Evolutionary conservation across 2,797 vertebrate species (phyloP), one percentile per base, ranked within the genome.

Genomic region (Kryptopterus vitreolus): DNA sequence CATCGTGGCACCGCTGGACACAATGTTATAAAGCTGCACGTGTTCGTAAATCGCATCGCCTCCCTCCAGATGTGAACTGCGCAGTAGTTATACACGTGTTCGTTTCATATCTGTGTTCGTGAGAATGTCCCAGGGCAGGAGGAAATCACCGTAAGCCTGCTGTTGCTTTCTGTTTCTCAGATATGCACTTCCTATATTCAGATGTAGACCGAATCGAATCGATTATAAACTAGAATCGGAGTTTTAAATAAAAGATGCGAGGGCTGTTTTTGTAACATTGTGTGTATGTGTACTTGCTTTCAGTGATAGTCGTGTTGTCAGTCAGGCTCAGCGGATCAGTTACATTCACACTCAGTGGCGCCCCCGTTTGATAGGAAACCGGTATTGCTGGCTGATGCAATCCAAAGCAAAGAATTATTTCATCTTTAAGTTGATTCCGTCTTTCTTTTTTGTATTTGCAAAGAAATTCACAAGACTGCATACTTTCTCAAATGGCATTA

Each of bases 331-430:
- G 46, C 61, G 53, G 1, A 12, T 3, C 20, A 58, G 1, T 15
- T 16, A 1, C 43, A 11, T 13, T n/a, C 20, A 31, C 46, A 43
- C 59, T 31, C 5, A 88, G 86, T 87, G 86, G 90, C 86, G 89
- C 87, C 89, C 1, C 12, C 24, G 0, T 68, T 81, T 22, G 88
- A 38, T 33, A 1, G 0, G 10, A 20, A n/a, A 5, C 43, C 16
- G 31, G 58, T 9, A 84, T 61, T 61, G 71, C 89, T 83, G 91
- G 92, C 92, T 95, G 94, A 95, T 92, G 94, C 92, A 95, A 95
- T 92, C 87, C 0, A 12, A 48, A 1, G 83, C 89, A 87, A 91
- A 91, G 35, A 55, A 31, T 0, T 12, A 33, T 72, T 65, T 46
- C 29, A 48, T 3, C 11, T 63, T 52, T 31, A 20, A 29, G 46